phyloP scores from a whole-genome alignment of 2,888 invertebrate species.

The Lomographa bimaculata region DNA sequence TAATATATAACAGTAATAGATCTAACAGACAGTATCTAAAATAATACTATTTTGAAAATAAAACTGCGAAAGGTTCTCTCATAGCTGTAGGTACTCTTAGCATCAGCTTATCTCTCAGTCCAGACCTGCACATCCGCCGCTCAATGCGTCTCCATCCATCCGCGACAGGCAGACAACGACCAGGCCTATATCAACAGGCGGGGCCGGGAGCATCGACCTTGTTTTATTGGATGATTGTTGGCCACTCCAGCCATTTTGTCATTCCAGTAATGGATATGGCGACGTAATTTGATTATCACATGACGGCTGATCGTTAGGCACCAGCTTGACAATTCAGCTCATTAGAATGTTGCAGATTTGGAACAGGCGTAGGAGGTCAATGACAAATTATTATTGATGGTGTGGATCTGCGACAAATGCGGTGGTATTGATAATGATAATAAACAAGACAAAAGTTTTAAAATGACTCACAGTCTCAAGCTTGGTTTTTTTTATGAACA shows the following conservation, averaged over 20 bases:
- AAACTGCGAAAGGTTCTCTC: too few relatives aligned
- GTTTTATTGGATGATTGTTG: conserved; percentile 47
- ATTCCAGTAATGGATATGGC: conserved; percentile 35
- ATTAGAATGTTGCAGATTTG: conserved; percentile 15
- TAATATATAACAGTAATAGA: too few relatives aligned
- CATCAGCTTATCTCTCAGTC: too few relatives aligned
- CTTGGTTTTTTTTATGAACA: too few relatives aligned
- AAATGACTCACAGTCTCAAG: too few relatives aligned
- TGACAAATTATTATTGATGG: conserved; percentile 17
- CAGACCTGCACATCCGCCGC: conserved; percentile 21
- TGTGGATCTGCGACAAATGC: conserved; percentile 7
- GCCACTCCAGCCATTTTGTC: conserved; percentile 34
- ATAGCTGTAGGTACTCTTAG: too few relatives aligned
- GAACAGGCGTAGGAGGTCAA: conserved; percentile 21
- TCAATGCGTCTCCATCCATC: conserved; percentile 49
- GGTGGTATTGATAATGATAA: conserved; percentile 3
- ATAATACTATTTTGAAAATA: too few relatives aligned
- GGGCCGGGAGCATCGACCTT: conserved; percentile 46
- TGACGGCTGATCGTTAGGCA: conserved; percentile 27
- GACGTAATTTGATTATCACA: conserved; percentile 32
- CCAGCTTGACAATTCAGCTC: conserved; percentile 27
- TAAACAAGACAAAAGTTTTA: too few relatives aligned
- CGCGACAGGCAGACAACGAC: conserved; percentile 44
- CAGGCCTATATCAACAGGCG: conserved; percentile 30
- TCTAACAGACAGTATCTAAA: too few relatives aligned